Evolutionary conservation across 1,140 invertebrate genomes (phyloP).

Genomic region (Hyles vespertilio): DNA sequence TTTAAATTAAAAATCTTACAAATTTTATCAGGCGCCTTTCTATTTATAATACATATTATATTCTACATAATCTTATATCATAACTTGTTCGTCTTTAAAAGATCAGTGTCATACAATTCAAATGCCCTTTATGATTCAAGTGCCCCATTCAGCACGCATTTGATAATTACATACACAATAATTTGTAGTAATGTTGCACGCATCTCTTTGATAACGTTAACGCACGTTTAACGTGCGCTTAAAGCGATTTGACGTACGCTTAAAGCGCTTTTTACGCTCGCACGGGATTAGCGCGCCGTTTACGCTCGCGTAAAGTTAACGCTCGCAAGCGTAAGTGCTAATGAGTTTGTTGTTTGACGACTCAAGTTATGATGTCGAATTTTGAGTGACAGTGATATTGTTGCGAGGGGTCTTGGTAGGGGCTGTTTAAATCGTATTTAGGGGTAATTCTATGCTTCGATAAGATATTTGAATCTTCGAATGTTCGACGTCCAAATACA

Average conservation of each 20-base stretch:
- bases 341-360: slow-evolving; percentile 30
- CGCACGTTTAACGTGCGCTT: slow-evolving; percentile 13
- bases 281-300: slow-evolving; percentile 25
- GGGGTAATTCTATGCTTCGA: no score
- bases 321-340: slow-evolving; percentile 27
- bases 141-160: neutral
- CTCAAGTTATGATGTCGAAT: slow-evolving; percentile 15
- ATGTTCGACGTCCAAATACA: no score
- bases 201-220: slow-evolving; percentile 19
- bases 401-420: no score
- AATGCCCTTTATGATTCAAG: no score
- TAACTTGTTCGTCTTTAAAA: no score
- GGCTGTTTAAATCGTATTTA: no score
- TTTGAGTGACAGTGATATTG: neutral
- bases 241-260: slow-evolving; percentile 17
- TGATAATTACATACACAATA: neutral
- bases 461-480: no score
- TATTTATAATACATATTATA: no score
- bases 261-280: slow-evolving; percentile 17
- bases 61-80: no score
- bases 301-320: slow-evolving; percentile 24
- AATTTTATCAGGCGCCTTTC: no score
- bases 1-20: no score
- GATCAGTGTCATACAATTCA: no score
- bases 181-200: slow-evolving; percentile 1